Evolutionary conservation across 2,113 vertebrate genomes (phyloP), one percentile per base, ranked within the genome.

Genomic region (Sciurus niger): DNA sequence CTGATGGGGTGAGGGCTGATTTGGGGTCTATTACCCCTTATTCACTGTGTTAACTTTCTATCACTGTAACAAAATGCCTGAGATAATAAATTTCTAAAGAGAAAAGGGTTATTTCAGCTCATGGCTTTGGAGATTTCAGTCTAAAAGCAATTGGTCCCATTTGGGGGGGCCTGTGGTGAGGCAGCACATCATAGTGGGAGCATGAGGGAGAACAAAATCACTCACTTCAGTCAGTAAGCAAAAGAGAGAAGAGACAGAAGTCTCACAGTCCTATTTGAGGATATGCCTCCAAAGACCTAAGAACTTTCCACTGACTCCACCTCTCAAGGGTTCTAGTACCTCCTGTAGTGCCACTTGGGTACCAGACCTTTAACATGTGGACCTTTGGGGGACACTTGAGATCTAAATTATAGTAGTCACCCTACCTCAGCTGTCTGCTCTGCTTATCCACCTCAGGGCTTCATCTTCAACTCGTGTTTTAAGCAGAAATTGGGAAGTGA

Each of bases 21-120:
- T 74, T 43, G 1, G 22, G 13, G 20, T 53, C 53, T 3, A 2
- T 1, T 0, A 6, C 2, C 4, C 85, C 68, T 40, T 74, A 46
- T n/a, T 22, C 7, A 40, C 43, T n/a, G 0, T 34, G 37, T 76
- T 65, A 28, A 60, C 37, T 84, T 84, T 90, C 86, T 25, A 40
- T 68, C 46, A 65, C 58, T 46, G 6, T 34, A 30, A 77, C 68
- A 76, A n/a, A 89, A 88, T 84, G 28, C 70, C 77, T 68, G 48
- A 77, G 60, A 10, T 4, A 34, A 89, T 30, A 25, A 55, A 20
- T 16, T 68, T 58, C 53, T 22, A n/a, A 63, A 43, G 70, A 87
- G 32, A 25, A 94, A 37, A 68, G 58, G 87, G 34, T 43, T 48
- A 32, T 20, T 55, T 20, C 18, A 22, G 11, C 28, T 67, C n/a